A percentile compares a stretch with the other conserved stretches of the same genome.
phyloP scores from a whole-genome alignment of 2,113 vertebrate genomes.

The Echinops telfairi region DNA sequence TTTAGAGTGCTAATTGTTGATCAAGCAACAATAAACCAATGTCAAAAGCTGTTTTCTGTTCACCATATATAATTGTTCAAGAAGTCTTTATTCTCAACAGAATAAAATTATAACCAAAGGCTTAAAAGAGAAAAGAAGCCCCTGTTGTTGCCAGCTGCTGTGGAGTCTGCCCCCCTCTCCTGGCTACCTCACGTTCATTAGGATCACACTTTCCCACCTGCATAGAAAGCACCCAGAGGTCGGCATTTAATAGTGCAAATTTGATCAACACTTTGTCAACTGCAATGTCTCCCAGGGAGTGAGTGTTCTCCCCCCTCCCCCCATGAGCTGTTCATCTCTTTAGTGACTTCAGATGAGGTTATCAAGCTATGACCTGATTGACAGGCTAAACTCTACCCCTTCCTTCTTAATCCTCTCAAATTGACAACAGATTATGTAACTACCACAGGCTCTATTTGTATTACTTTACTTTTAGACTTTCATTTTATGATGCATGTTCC shows the following conservation, averaged over 20 bases:
- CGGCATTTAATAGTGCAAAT: background rate
- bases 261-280: background rate
- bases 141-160: background rate
- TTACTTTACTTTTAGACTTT: slow-evolving; percentile 6
- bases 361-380: no score
- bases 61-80: background rate
- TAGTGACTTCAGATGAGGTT: no score
- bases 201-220: background rate
- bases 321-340: no score
- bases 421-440: no score
- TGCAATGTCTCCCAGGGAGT: no score
- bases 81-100: background rate
- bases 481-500: background rate
- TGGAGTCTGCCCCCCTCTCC: background rate
- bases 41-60: background rate
- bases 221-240: background rate
- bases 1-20: background rate
- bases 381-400: no score
- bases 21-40: background rate
- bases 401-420: no score
- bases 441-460: no score
- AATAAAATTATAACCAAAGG: no score
- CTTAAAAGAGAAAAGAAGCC: no score
- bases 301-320: no score
- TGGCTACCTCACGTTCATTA: background rate